These are phyloP conservation scores for Erebia epiphron DNA, from an alignment of 2,888 invertebrate genomes.

Conservation along the genomic window DNA sequence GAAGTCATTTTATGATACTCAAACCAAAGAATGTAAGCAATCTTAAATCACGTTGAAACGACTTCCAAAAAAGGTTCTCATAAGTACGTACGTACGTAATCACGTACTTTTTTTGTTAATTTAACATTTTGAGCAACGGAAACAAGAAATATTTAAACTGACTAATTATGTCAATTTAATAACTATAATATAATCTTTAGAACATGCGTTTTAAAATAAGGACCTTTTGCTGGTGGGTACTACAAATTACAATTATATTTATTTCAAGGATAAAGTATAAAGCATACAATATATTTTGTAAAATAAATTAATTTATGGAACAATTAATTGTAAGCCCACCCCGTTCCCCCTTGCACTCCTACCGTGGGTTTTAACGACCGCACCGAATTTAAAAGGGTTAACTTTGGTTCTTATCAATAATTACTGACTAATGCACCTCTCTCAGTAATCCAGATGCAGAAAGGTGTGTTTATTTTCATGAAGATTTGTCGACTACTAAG, in stretches of 20 bases:
- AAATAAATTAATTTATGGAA: conserved; percentile 34
- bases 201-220: too few relatives aligned
- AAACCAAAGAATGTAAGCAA: too few relatives aligned
- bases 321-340: conserved; percentile 37
- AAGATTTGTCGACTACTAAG: background rate
- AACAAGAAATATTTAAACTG: too few relatives aligned
- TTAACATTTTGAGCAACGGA: too few relatives aligned
- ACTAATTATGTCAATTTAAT: too few relatives aligned
- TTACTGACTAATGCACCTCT: conserved; percentile 70
- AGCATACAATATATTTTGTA: conserved; percentile 12
- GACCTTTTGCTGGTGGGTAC: too few relatives aligned
- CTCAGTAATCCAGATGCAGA: conserved; percentile 36
- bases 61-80: too few relatives aligned
- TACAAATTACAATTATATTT: background rate
- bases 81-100: too few relatives aligned
- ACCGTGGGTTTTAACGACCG: conserved; percentile 44
- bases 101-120: too few relatives aligned
- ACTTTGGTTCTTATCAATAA: conserved; percentile 77
- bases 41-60: too few relatives aligned
- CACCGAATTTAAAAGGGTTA: conserved; percentile 58
- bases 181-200: too few relatives aligned
- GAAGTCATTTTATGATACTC: too few relatives aligned
- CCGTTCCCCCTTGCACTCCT: conserved; percentile 26
- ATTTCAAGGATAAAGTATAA: background rate
- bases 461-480: conserved; percentile 7